A percentile compares a stretch with the other conserved stretches of the same genome.
Evolutionary conservation across 2,797 vertebrate species (phyloP).

Genomic region (Clangula hyemalis): DNA sequence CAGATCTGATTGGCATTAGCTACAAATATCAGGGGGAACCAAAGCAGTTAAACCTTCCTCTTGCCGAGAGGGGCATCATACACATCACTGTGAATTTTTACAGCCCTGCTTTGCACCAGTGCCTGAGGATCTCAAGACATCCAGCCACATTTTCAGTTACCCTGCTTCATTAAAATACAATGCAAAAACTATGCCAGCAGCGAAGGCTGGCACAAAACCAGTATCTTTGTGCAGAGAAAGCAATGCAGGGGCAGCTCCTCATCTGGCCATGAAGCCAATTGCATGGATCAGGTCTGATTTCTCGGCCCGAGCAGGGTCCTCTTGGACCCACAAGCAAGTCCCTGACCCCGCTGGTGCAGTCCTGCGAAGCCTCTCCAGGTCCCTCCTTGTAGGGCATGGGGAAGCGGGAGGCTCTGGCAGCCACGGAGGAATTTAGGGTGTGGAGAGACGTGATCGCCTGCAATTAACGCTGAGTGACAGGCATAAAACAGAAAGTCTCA

Average conservation of each 20-base stretch:
- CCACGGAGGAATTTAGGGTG: not conserved
- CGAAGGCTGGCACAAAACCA: not conserved
- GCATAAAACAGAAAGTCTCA: not conserved
- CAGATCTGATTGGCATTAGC: conserved; percentile 36
- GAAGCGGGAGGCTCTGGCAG: not conserved
- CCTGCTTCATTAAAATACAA: not conserved
- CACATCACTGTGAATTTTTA: not conserved
- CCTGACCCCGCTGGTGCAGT: accelerated
- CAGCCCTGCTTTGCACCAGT: not conserved
- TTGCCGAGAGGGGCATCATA: not conserved
- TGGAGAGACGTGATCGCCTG: accelerated
- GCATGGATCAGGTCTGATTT: not conserved
- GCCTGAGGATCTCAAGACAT: not conserved
- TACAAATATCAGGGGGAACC: conserved; percentile 11
- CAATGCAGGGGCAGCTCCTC: not conserved
- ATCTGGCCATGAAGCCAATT: accelerated
- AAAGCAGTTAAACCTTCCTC: conserved; percentile 63
- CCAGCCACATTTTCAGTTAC: not conserved
- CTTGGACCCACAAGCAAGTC: not conserved
- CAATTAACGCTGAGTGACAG: not conserved
- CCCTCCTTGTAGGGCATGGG: not conserved
- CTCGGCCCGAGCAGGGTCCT: not conserved
- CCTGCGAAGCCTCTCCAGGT: not conserved
- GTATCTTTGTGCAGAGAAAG: not conserved
- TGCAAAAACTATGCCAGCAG: not conserved